Evolutionary conservation across 1,140 invertebrate genomes (phyloP).

Genomic region (Holotrichia oblita): DNA sequence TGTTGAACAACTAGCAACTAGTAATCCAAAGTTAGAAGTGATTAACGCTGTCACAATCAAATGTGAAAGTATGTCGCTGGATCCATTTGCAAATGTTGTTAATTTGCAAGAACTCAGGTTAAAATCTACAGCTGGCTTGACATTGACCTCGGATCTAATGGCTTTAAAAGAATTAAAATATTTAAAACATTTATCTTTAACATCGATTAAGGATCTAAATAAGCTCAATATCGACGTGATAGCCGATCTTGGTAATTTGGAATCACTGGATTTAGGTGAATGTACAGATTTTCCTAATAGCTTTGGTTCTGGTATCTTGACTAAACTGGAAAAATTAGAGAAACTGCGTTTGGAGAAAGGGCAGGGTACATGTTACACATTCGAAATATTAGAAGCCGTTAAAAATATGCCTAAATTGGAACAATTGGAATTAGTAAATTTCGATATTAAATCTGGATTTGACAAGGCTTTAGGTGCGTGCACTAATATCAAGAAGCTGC

Average conservation of each 20-base stretch:
- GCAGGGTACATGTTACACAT: slow-evolving; percentile 67
- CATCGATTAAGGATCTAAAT: slow-evolving; percentile 76
- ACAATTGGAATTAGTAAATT: slow-evolving; percentile 81
- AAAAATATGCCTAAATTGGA: slow-evolving; percentile 66
- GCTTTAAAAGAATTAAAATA: slow-evolving; percentile 68
- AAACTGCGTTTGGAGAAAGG: slow-evolving; percentile 78
- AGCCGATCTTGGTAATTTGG: slow-evolving; percentile 69
- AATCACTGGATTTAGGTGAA: slow-evolving; percentile 81
- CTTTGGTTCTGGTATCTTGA: slow-evolving; percentile 71
- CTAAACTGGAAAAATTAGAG: slow-evolving; percentile 69
- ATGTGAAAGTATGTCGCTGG: slow-evolving; percentile 69
- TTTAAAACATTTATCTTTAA: slow-evolving; percentile 74
- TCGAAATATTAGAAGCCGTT: slow-evolving; percentile 70
- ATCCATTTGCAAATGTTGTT: slow-evolving; percentile 65
- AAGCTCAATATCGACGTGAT: slow-evolving; percentile 69
- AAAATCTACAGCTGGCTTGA: slow-evolving; percentile 71
- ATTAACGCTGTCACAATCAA: slow-evolving; percentile 75
- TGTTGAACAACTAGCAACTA: slow-evolving; percentile 72
- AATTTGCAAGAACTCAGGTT: slow-evolving; percentile 73
- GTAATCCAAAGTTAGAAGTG: slow-evolving; percentile 69
- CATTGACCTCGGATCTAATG: slow-evolving; percentile 68
- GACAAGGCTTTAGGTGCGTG: slow-evolving; percentile 76
- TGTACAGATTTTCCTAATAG: slow-evolving; percentile 74
- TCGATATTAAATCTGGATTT: slow-evolving; percentile 81
- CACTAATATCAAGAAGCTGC: slow-evolving; percentile 74